Conservation (phyloP, 2,113 vertebrate species). For the Cricetomys ansorgei region DNA sequence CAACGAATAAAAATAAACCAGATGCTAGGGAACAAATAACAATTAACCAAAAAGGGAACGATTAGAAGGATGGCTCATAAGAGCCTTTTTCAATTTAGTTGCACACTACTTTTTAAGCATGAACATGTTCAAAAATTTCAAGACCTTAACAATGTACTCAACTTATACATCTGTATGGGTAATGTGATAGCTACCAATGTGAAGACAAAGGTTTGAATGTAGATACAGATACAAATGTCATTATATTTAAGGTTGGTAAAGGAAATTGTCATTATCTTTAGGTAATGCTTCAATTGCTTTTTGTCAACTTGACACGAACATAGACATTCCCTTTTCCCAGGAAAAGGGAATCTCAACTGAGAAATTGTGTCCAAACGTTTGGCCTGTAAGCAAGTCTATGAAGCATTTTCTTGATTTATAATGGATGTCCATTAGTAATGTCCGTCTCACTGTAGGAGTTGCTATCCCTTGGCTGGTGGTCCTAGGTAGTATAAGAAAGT, state of each 20-base stretch:
- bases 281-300: not conserved
- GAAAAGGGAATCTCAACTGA: not conserved
- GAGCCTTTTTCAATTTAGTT: not conserved
- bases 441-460: not conserved
- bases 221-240: not conserved
- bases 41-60: not conserved
- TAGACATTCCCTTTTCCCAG: not conserved
- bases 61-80: not conserved
- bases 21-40: not conserved
- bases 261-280: not conserved
- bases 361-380: not conserved
- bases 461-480: not conserved
- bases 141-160: not conserved
- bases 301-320: not conserved
- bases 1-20: not conserved
- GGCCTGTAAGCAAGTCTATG: not conserved
- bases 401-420: not conserved
- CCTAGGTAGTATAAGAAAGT: not conserved
- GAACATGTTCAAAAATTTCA: not conserved
- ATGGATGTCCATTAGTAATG: too few species aligned
- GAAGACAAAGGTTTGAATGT: not conserved
- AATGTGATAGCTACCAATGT: not conserved
- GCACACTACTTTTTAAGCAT: not conserved
- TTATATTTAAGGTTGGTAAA: too few species aligned
- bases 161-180: not conserved